Conservation (phyloP, 2,888 invertebrate genomes). For the Poecilus cupreus region DNA sequence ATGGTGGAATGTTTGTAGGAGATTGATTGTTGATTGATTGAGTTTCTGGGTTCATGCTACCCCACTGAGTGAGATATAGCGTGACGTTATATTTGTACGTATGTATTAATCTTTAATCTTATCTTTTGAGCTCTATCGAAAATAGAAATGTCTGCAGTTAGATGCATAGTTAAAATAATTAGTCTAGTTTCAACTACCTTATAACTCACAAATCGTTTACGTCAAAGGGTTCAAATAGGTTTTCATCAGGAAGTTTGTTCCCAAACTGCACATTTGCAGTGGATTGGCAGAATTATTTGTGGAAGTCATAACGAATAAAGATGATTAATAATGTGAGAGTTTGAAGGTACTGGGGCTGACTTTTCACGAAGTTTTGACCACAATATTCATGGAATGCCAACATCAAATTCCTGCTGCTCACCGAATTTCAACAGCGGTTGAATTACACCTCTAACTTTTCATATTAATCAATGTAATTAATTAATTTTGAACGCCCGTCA, state of each 20-base stretch:
- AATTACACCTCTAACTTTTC: neutral
- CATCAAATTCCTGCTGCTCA: neutral
- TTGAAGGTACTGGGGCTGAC: neutral
- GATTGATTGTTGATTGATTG: too few relatives aligned
- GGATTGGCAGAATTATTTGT: neutral
- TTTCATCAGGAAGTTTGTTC: neutral
- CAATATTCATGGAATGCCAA: neutral
- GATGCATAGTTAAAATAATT: too few relatives aligned
- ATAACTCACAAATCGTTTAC: neutral
- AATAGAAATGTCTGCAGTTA: too few relatives aligned
- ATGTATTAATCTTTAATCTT: too few relatives aligned
- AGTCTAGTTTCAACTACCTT: neutral
- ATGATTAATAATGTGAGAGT: constrained; percentile 21
- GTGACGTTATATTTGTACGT: too few relatives aligned
- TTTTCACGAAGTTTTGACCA: neutral
- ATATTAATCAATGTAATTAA: neutral
- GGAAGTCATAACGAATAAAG: constrained; percentile 4
- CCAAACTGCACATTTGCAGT: neutral
- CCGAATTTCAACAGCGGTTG: neutral
- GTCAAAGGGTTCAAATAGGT: neutral
- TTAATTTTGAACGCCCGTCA: neutral
- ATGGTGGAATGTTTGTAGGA: too few relatives aligned
- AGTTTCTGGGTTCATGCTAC: too few relatives aligned
- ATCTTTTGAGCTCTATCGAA: too few relatives aligned
- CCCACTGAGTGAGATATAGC: too few relatives aligned